phyloP scores from a whole-genome alignment of 2,797 vertebrate species.

The Emys orbicularis region DNA sequence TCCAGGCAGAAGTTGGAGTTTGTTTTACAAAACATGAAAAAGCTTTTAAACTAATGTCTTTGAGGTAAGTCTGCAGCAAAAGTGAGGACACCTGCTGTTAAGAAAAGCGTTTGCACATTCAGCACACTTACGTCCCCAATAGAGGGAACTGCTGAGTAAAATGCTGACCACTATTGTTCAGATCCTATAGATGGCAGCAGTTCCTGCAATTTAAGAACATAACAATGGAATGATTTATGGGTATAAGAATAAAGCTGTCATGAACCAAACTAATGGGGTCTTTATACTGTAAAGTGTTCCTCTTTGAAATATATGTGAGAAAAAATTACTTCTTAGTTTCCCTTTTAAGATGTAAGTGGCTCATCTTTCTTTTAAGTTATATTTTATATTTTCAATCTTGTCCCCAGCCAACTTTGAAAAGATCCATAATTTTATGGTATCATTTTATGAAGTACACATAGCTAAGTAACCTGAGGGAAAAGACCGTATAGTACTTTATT shows the following conservation, averaged over 20 bases:
- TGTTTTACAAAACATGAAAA: slow-evolving; percentile 82
- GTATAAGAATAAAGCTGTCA: slow-evolving; percentile 76
- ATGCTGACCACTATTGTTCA: slow-evolving; percentile 46
- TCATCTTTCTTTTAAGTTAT: slow-evolving; percentile 75
- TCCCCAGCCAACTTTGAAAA: slow-evolving; percentile 37
- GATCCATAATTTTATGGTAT: slow-evolving; percentile 61
- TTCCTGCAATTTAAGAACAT: slow-evolving; percentile 79
- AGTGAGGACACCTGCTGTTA: slow-evolving; percentile 90
- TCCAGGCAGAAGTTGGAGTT: slow-evolving; percentile 75
- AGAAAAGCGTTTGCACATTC: slow-evolving; percentile 80
- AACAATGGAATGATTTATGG: slow-evolving; percentile 76
- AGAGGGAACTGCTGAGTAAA: slow-evolving; percentile 67
- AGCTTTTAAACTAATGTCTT: slow-evolving; percentile 82
- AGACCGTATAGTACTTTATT: slow-evolving; percentile 26
- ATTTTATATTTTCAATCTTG: slow-evolving; percentile 67
- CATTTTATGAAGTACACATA: slow-evolving; percentile 69
- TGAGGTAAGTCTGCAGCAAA: slow-evolving; percentile 78
- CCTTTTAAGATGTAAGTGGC: slow-evolving; percentile 75
- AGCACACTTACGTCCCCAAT: slow-evolving; percentile 58
- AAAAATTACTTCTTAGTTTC: slow-evolving; percentile 77
- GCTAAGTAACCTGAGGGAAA: slow-evolving; percentile 58
- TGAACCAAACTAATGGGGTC: slow-evolving; percentile 74
- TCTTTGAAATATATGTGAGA: slow-evolving; percentile 81
- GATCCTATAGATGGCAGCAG: slow-evolving; percentile 93
- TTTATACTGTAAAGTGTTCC: slow-evolving; percentile 70